phyloP scores from a whole-genome alignment of 2,888 invertebrate genomes.

The Calliphora vomitoria region DNA sequence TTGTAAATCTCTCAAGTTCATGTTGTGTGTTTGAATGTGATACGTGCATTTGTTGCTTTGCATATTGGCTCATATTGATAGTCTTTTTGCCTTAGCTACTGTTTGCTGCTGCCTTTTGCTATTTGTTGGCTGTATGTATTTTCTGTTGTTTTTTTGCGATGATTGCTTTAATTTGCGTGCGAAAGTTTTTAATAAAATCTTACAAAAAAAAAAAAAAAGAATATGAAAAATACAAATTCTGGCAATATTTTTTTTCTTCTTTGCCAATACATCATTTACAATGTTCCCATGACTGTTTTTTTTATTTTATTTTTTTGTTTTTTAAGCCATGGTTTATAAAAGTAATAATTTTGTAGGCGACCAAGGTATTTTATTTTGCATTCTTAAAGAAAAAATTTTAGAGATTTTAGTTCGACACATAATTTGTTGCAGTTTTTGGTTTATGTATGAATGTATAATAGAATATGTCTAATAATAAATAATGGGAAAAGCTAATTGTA shows the following conservation, averaged over 20 bases:
- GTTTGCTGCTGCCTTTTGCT: slow-evolving; percentile 74
- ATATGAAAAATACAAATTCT: slow-evolving; percentile 51
- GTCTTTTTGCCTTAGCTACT: slow-evolving; percentile 60
- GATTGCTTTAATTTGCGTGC: slow-evolving; percentile 84
- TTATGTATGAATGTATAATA: too few species aligned
- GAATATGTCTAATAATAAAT: too few species aligned
- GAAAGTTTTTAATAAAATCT: slow-evolving; percentile 80
- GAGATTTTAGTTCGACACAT: background rate
- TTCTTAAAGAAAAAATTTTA: background rate
- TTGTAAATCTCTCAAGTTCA: slow-evolving; percentile 70
- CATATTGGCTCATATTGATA: slow-evolving; percentile 34
- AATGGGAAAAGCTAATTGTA: too few species aligned
- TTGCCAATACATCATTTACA: slow-evolving; percentile 48
- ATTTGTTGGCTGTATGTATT: slow-evolving; percentile 72
- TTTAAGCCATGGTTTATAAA: slow-evolving; percentile 24
- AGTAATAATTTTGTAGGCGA: slow-evolving; percentile 63
- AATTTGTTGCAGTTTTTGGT: background rate
- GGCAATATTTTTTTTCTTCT: slow-evolving; percentile 33
- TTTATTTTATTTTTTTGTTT: slow-evolving; percentile 16
- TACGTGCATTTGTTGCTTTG: slow-evolving; percentile 47
- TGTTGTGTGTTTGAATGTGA: slow-evolving; percentile 50
- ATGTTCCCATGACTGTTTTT: slow-evolving; percentile 64
- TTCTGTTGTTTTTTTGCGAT: slow-evolving; percentile 76
- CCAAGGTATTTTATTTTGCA: slow-evolving; percentile 35
- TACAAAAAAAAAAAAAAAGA: slow-evolving; percentile 46